These are phyloP conservation scores for Ptilodon capucinus DNA, from an alignment of 2,888 invertebrate genomes.

Conservation along the genomic window DNA sequence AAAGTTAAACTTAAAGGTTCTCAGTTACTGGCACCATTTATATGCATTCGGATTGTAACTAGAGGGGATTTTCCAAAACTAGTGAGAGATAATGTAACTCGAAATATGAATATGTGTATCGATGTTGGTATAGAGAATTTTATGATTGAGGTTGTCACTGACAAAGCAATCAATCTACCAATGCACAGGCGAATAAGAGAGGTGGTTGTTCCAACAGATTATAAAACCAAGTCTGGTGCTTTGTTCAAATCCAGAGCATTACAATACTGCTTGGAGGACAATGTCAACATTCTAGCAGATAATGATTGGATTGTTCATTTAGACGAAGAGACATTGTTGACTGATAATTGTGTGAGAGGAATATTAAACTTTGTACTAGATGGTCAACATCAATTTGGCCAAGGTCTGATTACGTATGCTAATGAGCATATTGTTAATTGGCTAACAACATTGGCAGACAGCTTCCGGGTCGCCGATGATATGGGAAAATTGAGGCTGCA, in stretches of 20 bases:
- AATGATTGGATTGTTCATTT: slow-evolving; percentile 98
- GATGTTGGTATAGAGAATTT: slow-evolving; percentile 97
- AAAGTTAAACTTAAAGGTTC: slow-evolving; percentile 94
- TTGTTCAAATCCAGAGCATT: slow-evolving; percentile 96
- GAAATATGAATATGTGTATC: slow-evolving; percentile 93
- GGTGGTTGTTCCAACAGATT: slow-evolving; percentile 93
- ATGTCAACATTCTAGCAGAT: slow-evolving; percentile 92
- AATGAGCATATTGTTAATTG: slow-evolving; percentile 98
- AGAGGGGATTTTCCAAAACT: slow-evolving; percentile 96
- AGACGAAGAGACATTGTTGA: slow-evolving; percentile 97
- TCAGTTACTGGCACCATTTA: slow-evolving; percentile 95
- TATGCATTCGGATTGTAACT: slow-evolving; percentile 96
- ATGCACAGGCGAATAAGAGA: slow-evolving; percentile 91
- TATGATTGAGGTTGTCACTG: slow-evolving; percentile 97
- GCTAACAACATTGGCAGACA: slow-evolving; percentile 97
- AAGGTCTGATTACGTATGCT: slow-evolving; percentile 97
- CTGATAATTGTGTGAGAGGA: slow-evolving; percentile 94
- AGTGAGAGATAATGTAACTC: slow-evolving; percentile 92
- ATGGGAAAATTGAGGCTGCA: slow-evolving; percentile 98
- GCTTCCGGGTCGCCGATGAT: slow-evolving; percentile 97
- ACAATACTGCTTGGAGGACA: slow-evolving; percentile 97
- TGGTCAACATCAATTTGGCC: slow-evolving; percentile 97
- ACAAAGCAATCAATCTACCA: slow-evolving; percentile 90
- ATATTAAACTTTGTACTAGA: slow-evolving; percentile 97
- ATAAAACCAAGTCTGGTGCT: slow-evolving; percentile 95